Percentiles rank a stretch among this genome's conserved stretches.
Conservation (phyloP, 2,113 vertebrate species). For the Sisor rabdophorus region DNA sequence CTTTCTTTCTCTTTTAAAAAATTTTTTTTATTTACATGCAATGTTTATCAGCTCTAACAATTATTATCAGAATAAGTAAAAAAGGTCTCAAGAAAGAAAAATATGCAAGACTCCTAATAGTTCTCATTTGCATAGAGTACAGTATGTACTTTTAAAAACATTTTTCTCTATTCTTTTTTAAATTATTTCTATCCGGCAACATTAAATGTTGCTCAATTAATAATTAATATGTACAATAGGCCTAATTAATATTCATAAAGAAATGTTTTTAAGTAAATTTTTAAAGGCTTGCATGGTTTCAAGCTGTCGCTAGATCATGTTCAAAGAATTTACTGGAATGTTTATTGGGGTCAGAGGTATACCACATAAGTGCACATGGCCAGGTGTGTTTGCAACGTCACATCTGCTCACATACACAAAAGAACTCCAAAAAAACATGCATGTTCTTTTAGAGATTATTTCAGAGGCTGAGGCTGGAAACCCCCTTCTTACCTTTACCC, state of each 20-base stretch:
- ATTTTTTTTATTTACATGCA: not conserved
- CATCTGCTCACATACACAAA: not conserved
- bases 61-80: constrained; percentile 59
- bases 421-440: constrained; percentile 43
- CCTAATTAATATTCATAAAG: constrained; percentile 79
- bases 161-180: constrained; percentile 68
- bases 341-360: constrained; percentile 69
- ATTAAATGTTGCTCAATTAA: constrained; percentile 78
- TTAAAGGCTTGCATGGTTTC: constrained; percentile 66
- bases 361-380: constrained; percentile 58
- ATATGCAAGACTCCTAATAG: constrained; percentile 41
- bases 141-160: constrained; percentile 56
- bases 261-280: constrained; percentile 73
- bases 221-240: constrained; percentile 78
- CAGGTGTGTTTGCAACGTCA: constrained; percentile 50
- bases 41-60: not conserved
- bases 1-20: not conserved
- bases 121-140: constrained; percentile 41
- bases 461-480: constrained; percentile 41
- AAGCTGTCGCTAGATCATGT: constrained; percentile 67
- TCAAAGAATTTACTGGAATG: constrained; percentile 76
- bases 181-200: constrained; percentile 76
- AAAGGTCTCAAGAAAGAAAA: constrained; percentile 38
- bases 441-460: constrained; percentile 54
- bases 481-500: constrained; percentile 35